Conservation (phyloP, 2,113 vertebrate genomes). For the Xiphophorus maculatus region DNA sequence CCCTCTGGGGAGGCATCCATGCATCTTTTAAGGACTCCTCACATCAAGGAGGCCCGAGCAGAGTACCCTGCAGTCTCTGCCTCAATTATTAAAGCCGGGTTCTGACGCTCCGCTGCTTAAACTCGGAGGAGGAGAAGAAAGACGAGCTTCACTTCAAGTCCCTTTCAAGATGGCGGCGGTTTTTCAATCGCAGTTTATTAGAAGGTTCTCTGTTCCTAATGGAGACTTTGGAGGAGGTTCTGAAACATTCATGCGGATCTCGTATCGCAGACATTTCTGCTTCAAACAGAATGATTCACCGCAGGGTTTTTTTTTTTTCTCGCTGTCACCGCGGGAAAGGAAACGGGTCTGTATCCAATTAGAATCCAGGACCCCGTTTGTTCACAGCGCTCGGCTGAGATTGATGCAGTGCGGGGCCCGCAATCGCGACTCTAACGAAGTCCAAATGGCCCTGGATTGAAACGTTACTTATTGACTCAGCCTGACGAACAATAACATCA, state of each 20-base stretch:
- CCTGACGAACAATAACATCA: slow-evolving; percentile 71
- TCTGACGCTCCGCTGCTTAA: slow-evolving; percentile 61
- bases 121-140: slow-evolving; percentile 50
- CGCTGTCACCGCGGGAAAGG: slow-evolving; percentile 60
- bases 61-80: slow-evolving; percentile 71
- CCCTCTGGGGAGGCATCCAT: slow-evolving; percentile 76
- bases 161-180: slow-evolving; percentile 43
- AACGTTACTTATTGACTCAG: slow-evolving; percentile 71
- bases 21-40: slow-evolving; percentile 80
- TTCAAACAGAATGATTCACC: slow-evolving; percentile 74
- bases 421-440: slow-evolving; percentile 60
- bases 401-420: slow-evolving; percentile 66
- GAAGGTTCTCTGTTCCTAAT: slow-evolving; percentile 38
- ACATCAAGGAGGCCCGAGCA: slow-evolving; percentile 61
- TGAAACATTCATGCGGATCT: slow-evolving; percentile 73
- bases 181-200: slow-evolving; percentile 54
- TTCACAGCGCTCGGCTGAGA: slow-evolving; percentile 65
- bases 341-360: slow-evolving; percentile 70
- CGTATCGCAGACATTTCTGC: slow-evolving; percentile 64
- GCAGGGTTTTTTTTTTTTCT: slow-evolving; percentile 20
- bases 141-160: slow-evolving; percentile 31
- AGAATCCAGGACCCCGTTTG: slow-evolving; percentile 71
- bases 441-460: slow-evolving; percentile 72
- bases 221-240: slow-evolving; percentile 66
- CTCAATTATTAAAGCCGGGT: slow-evolving; percentile 80